Percentiles rank a stretch among this genome's conserved stretches.
Conservation (phyloP, 2,113 vertebrate species). For the Sorex fumeus region DNA sequence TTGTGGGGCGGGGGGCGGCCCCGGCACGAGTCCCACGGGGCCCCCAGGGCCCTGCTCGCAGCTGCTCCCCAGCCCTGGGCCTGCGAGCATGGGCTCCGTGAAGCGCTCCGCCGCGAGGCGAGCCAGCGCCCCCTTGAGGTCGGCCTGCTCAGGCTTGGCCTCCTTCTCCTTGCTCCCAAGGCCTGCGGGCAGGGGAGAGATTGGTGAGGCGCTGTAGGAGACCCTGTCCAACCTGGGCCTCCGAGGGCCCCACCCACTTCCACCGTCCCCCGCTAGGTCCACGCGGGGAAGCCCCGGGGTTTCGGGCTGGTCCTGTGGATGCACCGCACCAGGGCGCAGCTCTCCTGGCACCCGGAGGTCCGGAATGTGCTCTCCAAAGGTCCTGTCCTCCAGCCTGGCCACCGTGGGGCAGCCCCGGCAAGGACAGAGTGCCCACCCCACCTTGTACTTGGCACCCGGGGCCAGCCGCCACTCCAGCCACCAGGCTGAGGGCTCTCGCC, state of each 20-base stretch:
- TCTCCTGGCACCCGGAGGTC: no score
- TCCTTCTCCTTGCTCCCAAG: conserved; percentile 77
- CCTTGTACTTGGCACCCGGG: no score
- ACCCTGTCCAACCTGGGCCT: conserved; percentile 30
- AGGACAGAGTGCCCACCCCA: no score
- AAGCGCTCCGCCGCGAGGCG: conserved; percentile 64
- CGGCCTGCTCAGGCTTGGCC: conserved; percentile 67
- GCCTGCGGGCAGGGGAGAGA: conserved; percentile 66
- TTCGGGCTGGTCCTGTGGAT: no score
- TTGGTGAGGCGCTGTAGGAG: background rate
- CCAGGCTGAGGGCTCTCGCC: no score
- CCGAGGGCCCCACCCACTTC: background rate
- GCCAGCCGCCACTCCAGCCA: no score
- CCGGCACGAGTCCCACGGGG: background rate
- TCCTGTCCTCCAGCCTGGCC: no score
- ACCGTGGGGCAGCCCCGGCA: no score
- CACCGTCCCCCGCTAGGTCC: no score
- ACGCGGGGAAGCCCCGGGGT: no score
- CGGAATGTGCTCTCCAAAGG: no score
- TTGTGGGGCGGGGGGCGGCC: background rate
- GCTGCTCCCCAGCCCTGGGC: conserved; percentile 48
- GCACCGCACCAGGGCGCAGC: no score
- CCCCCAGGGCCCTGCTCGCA: conserved; percentile 70
- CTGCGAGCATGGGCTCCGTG: conserved; percentile 61
- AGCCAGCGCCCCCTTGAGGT: conserved; percentile 64